phyloP scores from a whole-genome alignment of 2,113 vertebrate genomes.

The Equus przewalskii region DNA sequence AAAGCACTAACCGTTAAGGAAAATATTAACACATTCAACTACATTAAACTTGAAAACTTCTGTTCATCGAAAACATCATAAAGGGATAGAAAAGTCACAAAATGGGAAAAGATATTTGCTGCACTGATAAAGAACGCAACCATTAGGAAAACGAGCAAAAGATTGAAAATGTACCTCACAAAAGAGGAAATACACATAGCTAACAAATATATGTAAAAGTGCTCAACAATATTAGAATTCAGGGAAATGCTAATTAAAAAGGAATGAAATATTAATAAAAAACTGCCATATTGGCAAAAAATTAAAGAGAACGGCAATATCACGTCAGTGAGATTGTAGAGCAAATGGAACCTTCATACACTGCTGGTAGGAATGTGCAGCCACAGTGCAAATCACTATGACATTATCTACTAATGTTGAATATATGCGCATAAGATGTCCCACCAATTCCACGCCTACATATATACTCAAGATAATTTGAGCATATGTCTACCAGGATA shows the following conservation, averaged over 20 bases:
- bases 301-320: constrained; percentile 15
- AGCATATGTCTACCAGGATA: neutral
- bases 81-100: constrained; percentile 1
- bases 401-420: neutral
- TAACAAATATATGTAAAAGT: constrained; percentile 36
- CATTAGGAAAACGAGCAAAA: constrained; percentile 52
- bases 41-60: constrained; percentile 42
- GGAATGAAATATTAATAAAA: neutral
- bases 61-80: constrained; percentile 25
- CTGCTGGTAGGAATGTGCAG: neutral
- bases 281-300: constrained; percentile 30
- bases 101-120: constrained; percentile 36
- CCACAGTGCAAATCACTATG: neutral
- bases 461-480: neutral
- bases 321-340: neutral
- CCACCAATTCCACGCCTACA: neutral
- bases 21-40: constrained; percentile 45
- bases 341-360: neutral
- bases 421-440: neutral
- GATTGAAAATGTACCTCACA: neutral
- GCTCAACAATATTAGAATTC: constrained; percentile 22
- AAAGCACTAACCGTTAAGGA: constrained; percentile 44
- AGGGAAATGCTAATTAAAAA: constrained; percentile 42
- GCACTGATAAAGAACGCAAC: neutral
- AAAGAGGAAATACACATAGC: constrained; percentile 27